Percentiles rank a stretch among this genome's conserved stretches.
These are phyloP conservation scores for Scomber scombrus DNA, from an alignment of 2,113 vertebrate species.

Conservation along the genomic window DNA sequence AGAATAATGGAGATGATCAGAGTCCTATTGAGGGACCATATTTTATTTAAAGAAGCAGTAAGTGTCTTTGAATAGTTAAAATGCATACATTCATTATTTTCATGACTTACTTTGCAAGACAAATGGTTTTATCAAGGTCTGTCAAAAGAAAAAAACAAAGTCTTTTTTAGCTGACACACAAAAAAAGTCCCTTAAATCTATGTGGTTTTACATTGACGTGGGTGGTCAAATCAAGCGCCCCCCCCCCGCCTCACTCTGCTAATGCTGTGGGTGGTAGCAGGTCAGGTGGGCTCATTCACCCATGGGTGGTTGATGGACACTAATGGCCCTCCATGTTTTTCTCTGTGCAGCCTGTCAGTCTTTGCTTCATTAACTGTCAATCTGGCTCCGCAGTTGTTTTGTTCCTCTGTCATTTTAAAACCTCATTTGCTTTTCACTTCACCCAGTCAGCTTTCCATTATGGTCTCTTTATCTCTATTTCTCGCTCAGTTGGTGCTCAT, in stretches of 20 bases:
- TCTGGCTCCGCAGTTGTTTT: not conserved
- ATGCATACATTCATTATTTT: no score
- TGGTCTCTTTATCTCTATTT: not conserved
- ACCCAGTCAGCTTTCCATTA: slow-evolving; percentile 3
- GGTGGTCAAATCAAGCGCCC: not conserved
- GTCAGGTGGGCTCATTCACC: slow-evolving; percentile 11
- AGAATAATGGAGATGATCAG: no score
- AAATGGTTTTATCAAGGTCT: no score
- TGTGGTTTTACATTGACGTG: not conserved
- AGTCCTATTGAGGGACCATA: no score
- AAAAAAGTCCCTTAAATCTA: not conserved
- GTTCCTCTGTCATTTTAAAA: slow-evolving; percentile 6
- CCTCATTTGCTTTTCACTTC: slow-evolving; percentile 29
- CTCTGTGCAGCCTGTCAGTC: slow-evolving; percentile 14
- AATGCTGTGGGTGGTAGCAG: not conserved
- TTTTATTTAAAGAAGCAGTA: no score
- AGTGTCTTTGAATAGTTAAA: no score
- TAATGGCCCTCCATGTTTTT: slow-evolving; percentile 32
- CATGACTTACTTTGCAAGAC: no score
- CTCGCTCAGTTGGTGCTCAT: not conserved
- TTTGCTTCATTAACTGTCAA: slow-evolving; percentile 8
- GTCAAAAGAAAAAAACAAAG: no score
- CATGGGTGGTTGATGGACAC: not conserved
- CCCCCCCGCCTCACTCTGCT: not conserved
- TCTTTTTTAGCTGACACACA: no score